These are phyloP conservation scores for Sebastes steindachneri DNA, from an alignment of 2,797 vertebrate species.

Conservation along the genomic window DNA sequence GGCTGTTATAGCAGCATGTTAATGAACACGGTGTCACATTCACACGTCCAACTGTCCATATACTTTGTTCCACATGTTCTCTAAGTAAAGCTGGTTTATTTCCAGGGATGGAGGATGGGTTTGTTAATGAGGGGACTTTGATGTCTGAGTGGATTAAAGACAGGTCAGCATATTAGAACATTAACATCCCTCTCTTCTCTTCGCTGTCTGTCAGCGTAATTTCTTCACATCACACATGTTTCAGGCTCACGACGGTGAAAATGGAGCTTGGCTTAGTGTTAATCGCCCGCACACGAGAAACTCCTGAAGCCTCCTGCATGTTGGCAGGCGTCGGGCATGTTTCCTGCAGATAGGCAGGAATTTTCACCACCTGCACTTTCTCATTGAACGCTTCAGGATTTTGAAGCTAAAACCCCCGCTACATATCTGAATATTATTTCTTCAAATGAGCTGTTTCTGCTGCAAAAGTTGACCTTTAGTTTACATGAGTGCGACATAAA, in stretches of 20 bases:
- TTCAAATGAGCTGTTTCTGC: background rate
- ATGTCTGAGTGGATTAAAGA: constrained; percentile 5
- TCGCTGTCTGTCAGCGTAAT: background rate
- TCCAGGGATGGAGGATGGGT: background rate
- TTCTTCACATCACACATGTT: constrained; percentile 3
- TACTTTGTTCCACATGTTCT: background rate
- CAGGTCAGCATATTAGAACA: constrained; percentile 11
- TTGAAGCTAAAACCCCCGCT: background rate
- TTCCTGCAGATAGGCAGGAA: constrained; percentile 12
- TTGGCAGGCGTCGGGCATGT: background rate
- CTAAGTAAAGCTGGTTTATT: background rate
- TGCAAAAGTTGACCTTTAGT: background rate
- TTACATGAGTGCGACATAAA: background rate
- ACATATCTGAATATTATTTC: background rate
- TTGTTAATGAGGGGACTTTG: background rate
- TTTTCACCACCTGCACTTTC: background rate
- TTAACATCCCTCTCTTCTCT: background rate
- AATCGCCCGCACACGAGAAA: constrained; percentile 1
- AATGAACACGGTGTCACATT: background rate
- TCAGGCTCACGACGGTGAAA: background rate
- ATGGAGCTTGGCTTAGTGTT: constrained; percentile 27
- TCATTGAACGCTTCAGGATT: background rate
- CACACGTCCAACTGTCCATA: background rate
- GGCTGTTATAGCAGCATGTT: background rate
- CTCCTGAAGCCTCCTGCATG: background rate